A percentile compares a stretch with the other conserved stretches of the same genome.
Conservation (phyloP, 2,113 vertebrate species). For the Nipponia nippon region DNA sequence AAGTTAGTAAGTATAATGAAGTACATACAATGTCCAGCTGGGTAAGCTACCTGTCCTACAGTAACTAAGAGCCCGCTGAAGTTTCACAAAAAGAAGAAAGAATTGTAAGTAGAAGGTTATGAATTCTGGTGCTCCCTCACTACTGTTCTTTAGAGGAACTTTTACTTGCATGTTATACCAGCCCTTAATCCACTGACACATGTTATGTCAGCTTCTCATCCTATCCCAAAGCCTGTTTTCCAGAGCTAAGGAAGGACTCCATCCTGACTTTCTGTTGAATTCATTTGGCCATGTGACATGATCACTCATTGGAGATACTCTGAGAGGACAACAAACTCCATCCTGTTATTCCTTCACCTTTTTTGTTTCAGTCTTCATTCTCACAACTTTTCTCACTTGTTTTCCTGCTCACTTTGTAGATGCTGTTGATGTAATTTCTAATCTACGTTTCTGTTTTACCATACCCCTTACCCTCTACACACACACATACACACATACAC, state of each 20-base stretch:
- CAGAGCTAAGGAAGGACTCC: not conserved
- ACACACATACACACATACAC: too few relatives aligned
- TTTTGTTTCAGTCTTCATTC: not conserved
- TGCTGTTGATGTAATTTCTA: not conserved
- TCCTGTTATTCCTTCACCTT: not conserved
- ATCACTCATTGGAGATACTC: not conserved
- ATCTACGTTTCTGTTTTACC: not conserved
- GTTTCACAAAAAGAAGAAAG: not conserved
- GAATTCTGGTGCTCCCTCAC: not conserved
- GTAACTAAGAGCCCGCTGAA: not conserved
- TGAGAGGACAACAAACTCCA: not conserved
- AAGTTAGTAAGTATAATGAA: not conserved
- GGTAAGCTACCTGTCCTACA: not conserved
- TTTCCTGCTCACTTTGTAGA: not conserved
- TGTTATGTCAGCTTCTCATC: not conserved
- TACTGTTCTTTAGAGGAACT: not conserved
- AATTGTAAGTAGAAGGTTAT: not conserved
- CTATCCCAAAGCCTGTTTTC: not conserved
- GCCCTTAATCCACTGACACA: not conserved
- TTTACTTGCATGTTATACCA: not conserved
- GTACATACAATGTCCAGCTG: not conserved
- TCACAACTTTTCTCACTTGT: not conserved
- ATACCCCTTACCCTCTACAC: rapidly evolving
- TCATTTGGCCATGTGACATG: not conserved
- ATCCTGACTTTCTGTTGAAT: not conserved